phyloP scores from a whole-genome alignment of 2,113 vertebrate species.

The Turdus rufiventris region DNA sequence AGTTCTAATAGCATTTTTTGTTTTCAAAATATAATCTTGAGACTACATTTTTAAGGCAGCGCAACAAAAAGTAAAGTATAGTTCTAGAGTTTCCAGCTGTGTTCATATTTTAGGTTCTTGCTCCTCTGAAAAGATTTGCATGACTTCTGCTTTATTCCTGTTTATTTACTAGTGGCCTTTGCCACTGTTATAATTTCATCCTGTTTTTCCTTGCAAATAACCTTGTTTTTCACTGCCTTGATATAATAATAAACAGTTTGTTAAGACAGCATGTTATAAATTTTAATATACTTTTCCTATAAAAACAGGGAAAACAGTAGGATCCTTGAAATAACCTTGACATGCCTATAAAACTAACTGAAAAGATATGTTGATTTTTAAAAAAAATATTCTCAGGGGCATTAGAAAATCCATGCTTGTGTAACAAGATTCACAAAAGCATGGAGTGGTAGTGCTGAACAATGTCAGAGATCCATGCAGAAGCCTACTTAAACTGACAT shows the following conservation, averaged over 20 bases:
- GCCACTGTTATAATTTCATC: background rate
- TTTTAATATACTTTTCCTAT: background rate
- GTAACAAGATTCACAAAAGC: background rate
- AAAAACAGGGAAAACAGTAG: background rate
- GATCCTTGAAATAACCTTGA: constrained; percentile 6
- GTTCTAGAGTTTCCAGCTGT: background rate
- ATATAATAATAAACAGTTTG: background rate
- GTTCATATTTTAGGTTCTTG: background rate
- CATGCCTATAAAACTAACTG: background rate
- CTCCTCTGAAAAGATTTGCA: background rate
- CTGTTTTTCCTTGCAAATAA: constrained; percentile 6
- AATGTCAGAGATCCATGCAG: background rate
- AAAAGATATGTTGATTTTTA: background rate
- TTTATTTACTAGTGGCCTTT: background rate
- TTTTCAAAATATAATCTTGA: background rate
- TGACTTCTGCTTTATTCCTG: background rate
- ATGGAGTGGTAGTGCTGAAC: background rate
- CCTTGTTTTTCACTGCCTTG: background rate
- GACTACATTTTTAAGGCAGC: background rate
- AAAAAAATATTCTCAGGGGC: background rate
- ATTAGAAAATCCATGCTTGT: background rate
- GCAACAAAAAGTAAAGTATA: background rate
- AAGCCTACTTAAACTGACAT: background rate
- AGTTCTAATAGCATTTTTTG: background rate
- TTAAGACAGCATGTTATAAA: background rate